These are phyloP conservation scores for Semnornis frantzii DNA, from an alignment of 2,113 vertebrate species.

Conservation along the genomic window DNA sequence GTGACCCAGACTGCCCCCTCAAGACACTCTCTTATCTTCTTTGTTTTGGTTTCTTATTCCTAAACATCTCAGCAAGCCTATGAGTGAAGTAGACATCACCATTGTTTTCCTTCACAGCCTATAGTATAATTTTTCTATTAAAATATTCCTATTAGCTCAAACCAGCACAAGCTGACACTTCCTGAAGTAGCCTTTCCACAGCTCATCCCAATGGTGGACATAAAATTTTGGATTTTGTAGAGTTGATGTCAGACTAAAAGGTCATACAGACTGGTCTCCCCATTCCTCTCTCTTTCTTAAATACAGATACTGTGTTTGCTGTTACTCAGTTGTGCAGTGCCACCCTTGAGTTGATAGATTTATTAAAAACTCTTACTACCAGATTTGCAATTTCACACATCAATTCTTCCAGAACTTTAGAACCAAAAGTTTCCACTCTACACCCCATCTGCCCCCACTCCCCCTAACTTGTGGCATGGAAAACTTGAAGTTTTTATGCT, in stretches of 20 bases:
- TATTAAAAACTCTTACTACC: constrained; percentile 67
- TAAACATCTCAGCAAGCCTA: no score
- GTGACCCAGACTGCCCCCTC: no score
- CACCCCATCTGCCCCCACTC: not conserved
- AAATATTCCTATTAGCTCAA: no score
- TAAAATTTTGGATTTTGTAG: not conserved
- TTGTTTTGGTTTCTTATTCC: no score
- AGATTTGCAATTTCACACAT: constrained; percentile 73
- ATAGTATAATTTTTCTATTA: no score
- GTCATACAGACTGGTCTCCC: not conserved
- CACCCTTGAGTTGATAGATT: constrained; percentile 67
- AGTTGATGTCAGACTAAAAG: not conserved
- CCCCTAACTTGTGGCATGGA: not conserved
- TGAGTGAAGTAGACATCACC: no score
- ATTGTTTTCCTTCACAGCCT: no score
- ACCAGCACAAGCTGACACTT: no score
- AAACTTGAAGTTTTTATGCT: not conserved
- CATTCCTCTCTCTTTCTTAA: constrained; percentile 6
- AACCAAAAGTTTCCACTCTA: constrained; percentile 47
- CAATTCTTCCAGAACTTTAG: constrained; percentile 61
- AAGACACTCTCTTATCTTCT: no score
- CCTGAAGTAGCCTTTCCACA: not conserved
- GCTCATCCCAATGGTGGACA: not conserved
- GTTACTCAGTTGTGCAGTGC: constrained; percentile 61
- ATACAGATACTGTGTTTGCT: constrained; percentile 24